Percentiles rank a stretch among this genome's conserved stretches.
These are phyloP conservation scores for Mnemiopsis leidyi DNA, from an alignment of 37 sponge, comb jelly and placozoan species.

Conservation along the genomic window DNA sequence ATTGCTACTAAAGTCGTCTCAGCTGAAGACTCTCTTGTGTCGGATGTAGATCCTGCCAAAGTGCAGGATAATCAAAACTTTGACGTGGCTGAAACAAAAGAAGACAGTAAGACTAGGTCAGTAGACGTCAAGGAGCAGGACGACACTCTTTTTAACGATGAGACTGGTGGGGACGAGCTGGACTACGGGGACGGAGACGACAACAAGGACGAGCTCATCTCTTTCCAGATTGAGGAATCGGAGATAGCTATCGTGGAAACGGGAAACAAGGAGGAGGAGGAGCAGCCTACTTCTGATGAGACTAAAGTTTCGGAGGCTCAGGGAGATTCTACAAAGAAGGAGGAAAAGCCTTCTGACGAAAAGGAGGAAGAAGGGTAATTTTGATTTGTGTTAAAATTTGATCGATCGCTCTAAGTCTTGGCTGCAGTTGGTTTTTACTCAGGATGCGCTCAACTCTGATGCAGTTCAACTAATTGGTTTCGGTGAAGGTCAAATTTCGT, in stretches of 20 bases:
- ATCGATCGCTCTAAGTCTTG: background rate
- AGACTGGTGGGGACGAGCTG: conserved; percentile 29
- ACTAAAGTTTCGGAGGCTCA: background rate
- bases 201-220: conserved; percentile 46
- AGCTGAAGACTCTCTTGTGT: background rate
- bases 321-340: background rate
- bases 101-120: background rate
- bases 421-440: conserved; percentile 36
- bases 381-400: conserved; percentile 56
- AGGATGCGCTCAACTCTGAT: background rate
- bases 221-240: conserved; percentile 53
- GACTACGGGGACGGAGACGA: conserved; percentile 56
- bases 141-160: conserved; percentile 11
- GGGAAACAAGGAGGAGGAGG: background rate
- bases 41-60: background rate
- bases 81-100: background rate
- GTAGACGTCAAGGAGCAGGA: background rate
- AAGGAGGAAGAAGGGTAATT: conserved; percentile 65
- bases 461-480: background rate
- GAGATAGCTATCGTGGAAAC: conserved; percentile 28
- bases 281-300: background rate
- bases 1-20: background rate
- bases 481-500: background rate
- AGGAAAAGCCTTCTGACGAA: background rate
- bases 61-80: conserved; percentile 15